Percentiles rank a stretch among this genome's conserved stretches.
Conservation (phyloP, 2,888 invertebrate genomes). For the Acholoe squamosa region DNA sequence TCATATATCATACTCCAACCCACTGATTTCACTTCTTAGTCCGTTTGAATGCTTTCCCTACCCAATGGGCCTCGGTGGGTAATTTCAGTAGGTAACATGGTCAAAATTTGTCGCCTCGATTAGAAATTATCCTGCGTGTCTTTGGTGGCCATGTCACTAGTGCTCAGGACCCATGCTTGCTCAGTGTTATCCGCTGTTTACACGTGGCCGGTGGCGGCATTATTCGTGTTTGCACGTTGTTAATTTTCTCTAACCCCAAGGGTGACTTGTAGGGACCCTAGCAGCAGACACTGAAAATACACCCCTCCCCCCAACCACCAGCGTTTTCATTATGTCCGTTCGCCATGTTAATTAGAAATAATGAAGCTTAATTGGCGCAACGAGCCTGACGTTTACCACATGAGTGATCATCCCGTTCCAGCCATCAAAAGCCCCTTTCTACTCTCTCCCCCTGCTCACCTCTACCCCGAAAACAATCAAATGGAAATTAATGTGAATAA, state of each 20-base stretch:
- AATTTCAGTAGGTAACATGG: neutral
- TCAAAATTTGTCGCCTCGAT: neutral
- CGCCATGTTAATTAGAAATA: constrained; percentile 56
- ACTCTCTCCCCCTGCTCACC: neutral
- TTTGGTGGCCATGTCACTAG: neutral
- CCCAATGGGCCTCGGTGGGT: neutral
- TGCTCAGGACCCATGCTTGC: neutral
- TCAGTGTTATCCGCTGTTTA: constrained; percentile 42
- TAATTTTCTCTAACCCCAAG: neutral
- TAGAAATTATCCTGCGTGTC: neutral
- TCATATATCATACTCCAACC: no score
- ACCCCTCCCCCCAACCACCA: neutral
- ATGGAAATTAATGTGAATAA: constrained; percentile 39
- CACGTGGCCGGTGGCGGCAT: constrained; percentile 8
- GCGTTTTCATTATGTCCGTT: constrained; percentile 30
- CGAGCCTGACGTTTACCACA: constrained; percentile 21
- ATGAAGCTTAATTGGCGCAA: constrained; percentile 30
- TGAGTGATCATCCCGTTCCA: constrained; percentile 20
- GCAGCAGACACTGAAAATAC: neutral
- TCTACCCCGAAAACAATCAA: constrained; percentile 8
- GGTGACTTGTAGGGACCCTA: neutral
- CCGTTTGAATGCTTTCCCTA: no score
- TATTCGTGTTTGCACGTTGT: constrained; percentile 46
- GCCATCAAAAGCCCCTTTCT: neutral
- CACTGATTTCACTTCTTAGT: no score